Evolutionary conservation across 2,113 vertebrate genomes (phyloP).

Genomic region (Ivindomyrus marchei): DNA sequence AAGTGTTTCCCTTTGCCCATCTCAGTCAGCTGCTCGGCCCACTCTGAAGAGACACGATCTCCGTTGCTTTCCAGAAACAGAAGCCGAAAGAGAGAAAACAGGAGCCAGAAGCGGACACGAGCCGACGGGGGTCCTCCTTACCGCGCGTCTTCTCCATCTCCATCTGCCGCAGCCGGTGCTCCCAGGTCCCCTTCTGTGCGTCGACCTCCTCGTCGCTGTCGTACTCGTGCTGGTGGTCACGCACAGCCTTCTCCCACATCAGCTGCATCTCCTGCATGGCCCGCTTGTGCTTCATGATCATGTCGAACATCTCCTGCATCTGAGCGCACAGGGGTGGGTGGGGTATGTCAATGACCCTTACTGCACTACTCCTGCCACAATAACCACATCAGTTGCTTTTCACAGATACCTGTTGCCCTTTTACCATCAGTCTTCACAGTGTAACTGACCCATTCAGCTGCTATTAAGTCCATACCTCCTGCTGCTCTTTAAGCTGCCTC

Average conservation of each 20-base stretch:
- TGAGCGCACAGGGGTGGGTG: conserved; percentile 34
- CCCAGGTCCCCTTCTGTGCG: conserved; percentile 81
- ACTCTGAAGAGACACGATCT: conserved; percentile 64
- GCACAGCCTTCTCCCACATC: conserved; percentile 87
- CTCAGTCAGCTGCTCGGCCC: conserved; percentile 94
- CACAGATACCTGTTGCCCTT: neutral
- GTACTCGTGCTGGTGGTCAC: conserved; percentile 87
- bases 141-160: conserved; percentile 97
- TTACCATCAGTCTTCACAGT: neutral
- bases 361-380: neutral
- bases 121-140: conserved; percentile 35
- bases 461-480: conserved; percentile 70
- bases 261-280: conserved; percentile 95
- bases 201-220: conserved; percentile 97
- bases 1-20: conserved; percentile 98
- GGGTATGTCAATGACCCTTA: neutral
- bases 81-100: neutral
- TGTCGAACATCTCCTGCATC: conserved; percentile 98
- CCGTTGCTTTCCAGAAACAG: neutral
- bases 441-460: neutral
- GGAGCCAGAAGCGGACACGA: too few relatives aligned
- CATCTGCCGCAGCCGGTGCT: conserved; percentile 89
- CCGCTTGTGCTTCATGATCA: conserved; percentile 96
- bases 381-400: neutral
- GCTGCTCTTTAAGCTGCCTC: conserved; percentile 91